Evolutionary conservation across 2,888 invertebrate genomes (phyloP).

Genomic region (Drosophila colorata): DNA sequence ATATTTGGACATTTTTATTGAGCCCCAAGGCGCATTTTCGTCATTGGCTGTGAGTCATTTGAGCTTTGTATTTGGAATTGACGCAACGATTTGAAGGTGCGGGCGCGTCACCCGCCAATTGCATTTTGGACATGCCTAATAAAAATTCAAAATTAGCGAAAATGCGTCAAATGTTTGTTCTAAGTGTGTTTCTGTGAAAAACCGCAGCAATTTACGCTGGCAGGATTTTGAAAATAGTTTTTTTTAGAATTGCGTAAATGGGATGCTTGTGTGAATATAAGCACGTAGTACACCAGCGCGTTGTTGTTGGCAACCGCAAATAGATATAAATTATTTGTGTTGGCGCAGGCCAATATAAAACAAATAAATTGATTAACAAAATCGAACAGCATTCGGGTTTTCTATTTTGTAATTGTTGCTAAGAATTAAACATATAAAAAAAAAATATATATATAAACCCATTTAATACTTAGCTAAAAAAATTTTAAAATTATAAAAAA

Average conservation of each 20-base stretch:
- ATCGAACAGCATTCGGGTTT: neutral
- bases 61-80: slow-evolving; percentile 54
- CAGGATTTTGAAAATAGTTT: slow-evolving; percentile 58
- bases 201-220: slow-evolving; percentile 35
- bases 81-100: slow-evolving; percentile 37
- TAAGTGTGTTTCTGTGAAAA: slow-evolving; percentile 23
- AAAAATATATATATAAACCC: neutral
- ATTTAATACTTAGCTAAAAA: neutral
- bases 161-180: slow-evolving; percentile 49
- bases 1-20: slow-evolving; percentile 76
- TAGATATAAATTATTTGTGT: neutral
- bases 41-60: slow-evolving; percentile 61
- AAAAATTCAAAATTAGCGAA: slow-evolving; percentile 31
- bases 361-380: neutral
- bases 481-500: neutral
- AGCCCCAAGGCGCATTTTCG: slow-evolving; percentile 63
- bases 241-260: slow-evolving; percentile 34
- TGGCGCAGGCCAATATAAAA: neutral
- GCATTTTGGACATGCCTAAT: slow-evolving; percentile 45
- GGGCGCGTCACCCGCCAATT: slow-evolving; percentile 44
- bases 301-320: neutral
- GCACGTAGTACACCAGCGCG: slow-evolving; percentile 52
- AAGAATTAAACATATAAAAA: neutral
- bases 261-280: slow-evolving; percentile 44
- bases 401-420: too few relatives aligned